Base-by-base conservation (phyloP, 2,113 vertebrate species). In the Taurulus bubalis region DNA sequence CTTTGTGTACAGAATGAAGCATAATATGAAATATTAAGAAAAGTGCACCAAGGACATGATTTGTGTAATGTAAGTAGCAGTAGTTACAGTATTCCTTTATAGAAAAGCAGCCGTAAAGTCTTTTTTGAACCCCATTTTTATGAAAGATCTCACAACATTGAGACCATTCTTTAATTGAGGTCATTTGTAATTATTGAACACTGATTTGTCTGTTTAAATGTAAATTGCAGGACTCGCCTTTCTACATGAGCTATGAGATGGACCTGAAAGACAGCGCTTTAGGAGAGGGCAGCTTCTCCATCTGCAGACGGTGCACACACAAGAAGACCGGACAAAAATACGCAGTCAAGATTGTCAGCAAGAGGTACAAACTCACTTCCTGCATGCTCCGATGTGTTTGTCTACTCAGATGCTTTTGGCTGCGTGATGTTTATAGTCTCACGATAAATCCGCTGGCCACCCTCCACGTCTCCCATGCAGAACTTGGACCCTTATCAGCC, bases 341-440 rank as follows among this genome's bases (percentile, higher is more conserved):
- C 65, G 98, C 97, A 4, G 98, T 99, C 87, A 99, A 99, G 95
- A 99, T 99, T 75, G 96, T 99, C 95, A 99, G 98, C 95, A 99
- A 97, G 94, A 97, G 98, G 98, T 99, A 95, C n/a, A 1, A 83
- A 81, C 77, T 47, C 18, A 11, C 38, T 9, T 22, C 47, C 32
- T 72, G 36, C 18, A 24, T 16, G 8, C 55, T 53, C 14, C 9
- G 6, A 45, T 67, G 28, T 71, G 71, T 77, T 78, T 81, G 65
- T 69, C 11, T 51, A 6, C 40, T 16, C 36, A 22, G 55, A 64
- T 51, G 63, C 36, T 58, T 64, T 36, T 53, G 51, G 22, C 36
- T 70, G 38, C 26, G 20, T 70, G 58, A 26, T 77, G 62, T 83
- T 80, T 65, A 77, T 47, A 73, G 63, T 73, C 53, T 63, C 4